Conservation (phyloP, 2,113 vertebrate genomes). For the Azemiops feae region DNA sequence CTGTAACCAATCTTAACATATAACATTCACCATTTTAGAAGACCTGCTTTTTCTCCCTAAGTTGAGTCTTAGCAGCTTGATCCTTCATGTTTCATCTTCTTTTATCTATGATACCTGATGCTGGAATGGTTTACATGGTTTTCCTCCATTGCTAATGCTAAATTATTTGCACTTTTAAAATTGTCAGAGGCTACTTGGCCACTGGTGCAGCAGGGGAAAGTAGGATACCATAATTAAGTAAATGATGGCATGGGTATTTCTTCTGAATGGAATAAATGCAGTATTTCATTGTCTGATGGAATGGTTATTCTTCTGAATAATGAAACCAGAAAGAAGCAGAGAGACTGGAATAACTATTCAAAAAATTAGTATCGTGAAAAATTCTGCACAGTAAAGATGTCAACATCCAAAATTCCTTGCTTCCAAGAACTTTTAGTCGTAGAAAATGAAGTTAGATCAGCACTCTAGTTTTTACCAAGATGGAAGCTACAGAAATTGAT, state of each 20-base stretch:
- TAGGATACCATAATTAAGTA: background rate
- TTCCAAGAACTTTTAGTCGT: background rate
- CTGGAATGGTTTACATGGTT: background rate
- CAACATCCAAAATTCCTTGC: background rate
- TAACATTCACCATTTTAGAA: background rate
- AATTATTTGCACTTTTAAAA: background rate
- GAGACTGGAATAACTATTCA: background rate
- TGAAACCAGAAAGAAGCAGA: background rate
- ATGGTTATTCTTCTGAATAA: background rate
- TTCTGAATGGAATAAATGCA: background rate
- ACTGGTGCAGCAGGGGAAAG: background rate
- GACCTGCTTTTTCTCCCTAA: background rate
- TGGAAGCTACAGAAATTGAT: background rate
- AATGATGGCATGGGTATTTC: background rate
- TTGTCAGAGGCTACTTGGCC: background rate
- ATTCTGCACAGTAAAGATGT: background rate
- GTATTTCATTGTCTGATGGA: background rate
- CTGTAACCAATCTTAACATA: background rate
- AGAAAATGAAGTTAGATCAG: background rate
- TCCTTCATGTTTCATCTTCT: background rate
- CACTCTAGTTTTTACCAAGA: background rate
- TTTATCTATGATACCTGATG: background rate
- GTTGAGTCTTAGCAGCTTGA: background rate
- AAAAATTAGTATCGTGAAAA: background rate
- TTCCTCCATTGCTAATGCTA: background rate